Base-by-base conservation (phyloP, 1,140 invertebrate species). In the Drosophila nigrodunni region DNA sequence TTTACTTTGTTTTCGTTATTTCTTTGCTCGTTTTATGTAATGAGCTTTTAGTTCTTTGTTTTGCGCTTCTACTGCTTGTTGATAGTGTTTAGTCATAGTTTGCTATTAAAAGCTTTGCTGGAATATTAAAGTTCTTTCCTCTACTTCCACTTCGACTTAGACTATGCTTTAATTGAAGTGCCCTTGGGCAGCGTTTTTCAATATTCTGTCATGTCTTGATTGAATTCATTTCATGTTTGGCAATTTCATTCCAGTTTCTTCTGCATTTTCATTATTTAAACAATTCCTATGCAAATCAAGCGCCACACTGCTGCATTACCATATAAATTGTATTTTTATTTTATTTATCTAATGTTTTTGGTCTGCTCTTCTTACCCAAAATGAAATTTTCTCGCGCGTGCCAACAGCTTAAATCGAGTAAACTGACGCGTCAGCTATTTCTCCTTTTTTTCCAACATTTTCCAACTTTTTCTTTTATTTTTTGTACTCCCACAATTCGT, bases 381-480 rank as follows among this genome's bases (percentile, higher is more conserved):
- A 78, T 72, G 66, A 76, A 75, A 85, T 35, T 78, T 81, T 64
- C 54, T 66, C 54, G 82, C 82, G 75, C 75, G 75, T 86, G 82
- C 82, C 82, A 85, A 74, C 44, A 47, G 34, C 37, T 7, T 47
- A 58, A n/a, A 67, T 37, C 30, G 30, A 47, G 11, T 15, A 67
- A 65, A 68, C 52, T 74, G 58, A 66, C 41, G 71, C 64, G 44
- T 74, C 71, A 68, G 64, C 59, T 37, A 46, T 43, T 65, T 44
- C 15, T 62, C 61, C 35, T 66, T 35, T 64, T 64, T 15, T 15
- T 15, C 15, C 15, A 15, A 15, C 15, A 21, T 52, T 41, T 3
- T 7, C 8, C 2, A 5, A 21, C 15, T 57, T n/a, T 11, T 57
- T 1, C 6, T 11, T 41, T 15, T 21, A 8, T 8, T 30, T 30